Conservation (phyloP, 2,797 vertebrate species). For the Pachyuromys duprasi region DNA sequence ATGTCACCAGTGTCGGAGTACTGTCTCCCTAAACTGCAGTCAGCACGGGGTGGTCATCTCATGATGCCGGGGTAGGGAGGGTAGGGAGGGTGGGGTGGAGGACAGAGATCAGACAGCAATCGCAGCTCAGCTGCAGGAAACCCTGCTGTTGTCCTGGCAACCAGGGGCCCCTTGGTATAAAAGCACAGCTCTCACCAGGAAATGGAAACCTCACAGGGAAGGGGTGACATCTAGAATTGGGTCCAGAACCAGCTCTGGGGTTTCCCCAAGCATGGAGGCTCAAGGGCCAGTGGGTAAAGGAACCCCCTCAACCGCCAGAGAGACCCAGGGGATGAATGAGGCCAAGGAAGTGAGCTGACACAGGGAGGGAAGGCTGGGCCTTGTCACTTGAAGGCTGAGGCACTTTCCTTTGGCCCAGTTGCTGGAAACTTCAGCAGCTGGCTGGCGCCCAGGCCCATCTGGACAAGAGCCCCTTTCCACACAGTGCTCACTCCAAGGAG, state of each 20-base stretch:
- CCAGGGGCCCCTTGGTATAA: constrained; percentile 54
- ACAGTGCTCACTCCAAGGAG: neutral
- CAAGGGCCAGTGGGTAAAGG: neutral
- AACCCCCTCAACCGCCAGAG: constrained; percentile 63
- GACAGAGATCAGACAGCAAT: neutral
- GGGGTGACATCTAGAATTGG: neutral
- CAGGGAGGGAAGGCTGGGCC: neutral
- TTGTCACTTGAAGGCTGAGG: neutral
- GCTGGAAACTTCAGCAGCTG: constrained; percentile 75
- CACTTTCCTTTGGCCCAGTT: constrained; percentile 71
- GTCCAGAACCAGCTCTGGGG: neutral
- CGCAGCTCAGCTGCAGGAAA: constrained; percentile 51
- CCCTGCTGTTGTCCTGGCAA: constrained; percentile 59
- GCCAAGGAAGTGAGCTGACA: constrained; percentile 61
- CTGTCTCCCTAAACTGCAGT: neutral
- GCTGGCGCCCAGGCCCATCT: constrained; percentile 57
- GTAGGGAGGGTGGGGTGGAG: neutral
- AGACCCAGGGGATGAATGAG: constrained; percentile 67
- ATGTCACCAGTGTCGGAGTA: neutral
- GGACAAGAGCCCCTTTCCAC: constrained; percentile 39
- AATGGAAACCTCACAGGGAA: constrained; percentile 21
- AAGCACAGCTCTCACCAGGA: constrained; percentile 45
- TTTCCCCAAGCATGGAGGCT: neutral
- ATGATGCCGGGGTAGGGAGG: no score
- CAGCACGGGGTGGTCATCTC: neutral